Evolutionary conservation across 2,113 vertebrate species (phyloP), one percentile per base, ranked within the genome.

Genomic region (Brachyistius frenatus): DNA sequence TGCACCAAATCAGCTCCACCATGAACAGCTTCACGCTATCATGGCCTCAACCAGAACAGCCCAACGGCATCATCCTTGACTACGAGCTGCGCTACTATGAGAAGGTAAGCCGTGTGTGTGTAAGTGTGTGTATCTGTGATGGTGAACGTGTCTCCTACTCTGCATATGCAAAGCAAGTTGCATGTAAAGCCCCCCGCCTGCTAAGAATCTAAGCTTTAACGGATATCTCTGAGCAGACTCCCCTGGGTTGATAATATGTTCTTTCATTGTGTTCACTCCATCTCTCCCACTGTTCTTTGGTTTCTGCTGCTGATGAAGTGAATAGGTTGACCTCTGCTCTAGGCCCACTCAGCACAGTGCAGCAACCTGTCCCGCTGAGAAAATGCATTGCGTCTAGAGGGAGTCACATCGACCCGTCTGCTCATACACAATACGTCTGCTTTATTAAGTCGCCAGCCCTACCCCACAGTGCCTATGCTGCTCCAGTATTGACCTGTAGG

Each of bases 1-100:
- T 99, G 97, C 98, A 99, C 93, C 98, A 99, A 93, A 97, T 99
- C 92, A 98, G 97, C 83, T 98, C 98, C 81, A 99, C 97, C 2
- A 99, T 99, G 98, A 97, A 96, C 81, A 99, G 97, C 94, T 99
- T 99, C 95, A 99, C 97, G 0, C 89, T 99, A 73, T 99, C 98
- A 3, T 99, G 98, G 98, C 98, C 98, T 5, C 98, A 99, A 86
- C 98, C 98, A 0, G 98, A 99, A 69, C 98, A 99, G 89, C 98
- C 98, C 90, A 99, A 99, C 0, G 98, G 98, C 75, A 99, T 99
- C 93, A 99, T 99, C 89, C 93, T 99, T 89, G 98, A 99, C 92
- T 99, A 99, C 0, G 98, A 99, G 93, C 95, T 99, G 33, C 97
- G 97, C 66, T 99, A 95, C 92, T 98, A 99, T 0, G 98, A 99